phyloP scores from a whole-genome alignment of 2,113 vertebrate species.

The Aspidoscelis tigris region DNA sequence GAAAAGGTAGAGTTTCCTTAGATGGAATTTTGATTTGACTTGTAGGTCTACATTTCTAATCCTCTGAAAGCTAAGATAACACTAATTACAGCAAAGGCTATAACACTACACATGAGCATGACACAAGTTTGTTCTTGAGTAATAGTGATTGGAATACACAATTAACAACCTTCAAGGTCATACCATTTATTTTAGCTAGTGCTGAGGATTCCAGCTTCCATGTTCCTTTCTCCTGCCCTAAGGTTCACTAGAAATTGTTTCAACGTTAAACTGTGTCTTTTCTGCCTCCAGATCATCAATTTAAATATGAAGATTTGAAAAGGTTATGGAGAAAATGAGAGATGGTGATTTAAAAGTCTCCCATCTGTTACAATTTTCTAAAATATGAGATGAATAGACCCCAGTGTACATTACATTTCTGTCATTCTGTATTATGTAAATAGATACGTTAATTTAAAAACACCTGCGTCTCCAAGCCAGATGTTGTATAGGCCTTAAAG shows the following conservation, averaged over 20 bases:
- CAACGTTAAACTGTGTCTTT: not conserved
- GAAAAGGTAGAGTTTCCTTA: not conserved
- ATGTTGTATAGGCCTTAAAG: not conserved
- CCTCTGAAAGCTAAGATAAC: conserved; percentile 2
- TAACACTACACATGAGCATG: not conserved
- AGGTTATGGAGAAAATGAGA: not conserved
- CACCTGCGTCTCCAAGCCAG: not conserved
- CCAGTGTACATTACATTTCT: fast-evolving
- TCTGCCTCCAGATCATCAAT: not conserved
- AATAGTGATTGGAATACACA: not conserved
- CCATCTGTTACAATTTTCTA: fast-evolving
- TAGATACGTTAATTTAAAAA: not conserved
- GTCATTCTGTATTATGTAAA: not conserved
- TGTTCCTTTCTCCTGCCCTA: not conserved
- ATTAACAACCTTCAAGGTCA: not conserved
- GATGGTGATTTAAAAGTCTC: fast-evolving
- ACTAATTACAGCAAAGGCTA: not conserved
- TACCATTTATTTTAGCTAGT: not conserved
- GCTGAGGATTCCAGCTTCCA: not conserved
- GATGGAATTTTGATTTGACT: not conserved
- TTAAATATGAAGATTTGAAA: not conserved
- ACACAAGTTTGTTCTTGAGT: not conserved
- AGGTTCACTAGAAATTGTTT: not conserved
- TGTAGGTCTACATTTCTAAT: not conserved
- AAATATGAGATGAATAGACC: not conserved